Base-by-base conservation (phyloP, 2,888 invertebrate genomes). In the Drosophila siamana region DNA sequence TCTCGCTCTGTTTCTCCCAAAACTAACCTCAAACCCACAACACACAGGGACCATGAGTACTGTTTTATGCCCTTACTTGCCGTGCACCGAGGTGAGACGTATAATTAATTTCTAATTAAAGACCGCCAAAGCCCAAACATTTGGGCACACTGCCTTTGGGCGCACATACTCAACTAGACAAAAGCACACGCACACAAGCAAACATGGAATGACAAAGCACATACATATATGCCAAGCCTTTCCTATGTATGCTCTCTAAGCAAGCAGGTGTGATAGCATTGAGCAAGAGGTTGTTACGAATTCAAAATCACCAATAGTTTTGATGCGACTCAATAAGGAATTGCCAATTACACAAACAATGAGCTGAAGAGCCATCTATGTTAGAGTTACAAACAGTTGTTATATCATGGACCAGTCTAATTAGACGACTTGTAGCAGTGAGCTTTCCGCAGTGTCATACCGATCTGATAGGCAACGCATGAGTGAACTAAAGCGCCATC, bases 51-150 rank as follows among this genome's bases (percentile, higher is more conserved):
- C 15, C 36, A 33, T 38, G 26, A 38, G 4, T 28, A 22, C 9
- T 13, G 15, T 9, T 26, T 46, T 28, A 30, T 40, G 11, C 62
- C 38, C 50, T 19, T 50, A 36, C 15, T 33, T n/a, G 33, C 22
- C 15, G 24, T n/a, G 33, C 15, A 8, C 9, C 16, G 28, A 19
- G 69, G 54, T 67, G 75, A 44, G 44, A 36, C 41, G 38, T 57
- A 56, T 62, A 79, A 79, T 77, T 77, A 75, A 60, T 75, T 77
- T 77, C 62, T 71, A 75, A 77, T 77, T 79, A 79, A 79, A 65
- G 50, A 60, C 74, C 69, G 43, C 69, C 41, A 54, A 52, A 59
- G 47, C 63, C 59, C 57, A 74, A 50, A 51, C 46, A 62, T 50
- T 57, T 54, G 28, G 43, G 41, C 33, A 22, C 33, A 40, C 33